A percentile compares a stretch with the other conserved stretches of the same genome.
phyloP scores from a whole-genome alignment of 2,888 invertebrate species.

The Amphipyra berbera region DNA sequence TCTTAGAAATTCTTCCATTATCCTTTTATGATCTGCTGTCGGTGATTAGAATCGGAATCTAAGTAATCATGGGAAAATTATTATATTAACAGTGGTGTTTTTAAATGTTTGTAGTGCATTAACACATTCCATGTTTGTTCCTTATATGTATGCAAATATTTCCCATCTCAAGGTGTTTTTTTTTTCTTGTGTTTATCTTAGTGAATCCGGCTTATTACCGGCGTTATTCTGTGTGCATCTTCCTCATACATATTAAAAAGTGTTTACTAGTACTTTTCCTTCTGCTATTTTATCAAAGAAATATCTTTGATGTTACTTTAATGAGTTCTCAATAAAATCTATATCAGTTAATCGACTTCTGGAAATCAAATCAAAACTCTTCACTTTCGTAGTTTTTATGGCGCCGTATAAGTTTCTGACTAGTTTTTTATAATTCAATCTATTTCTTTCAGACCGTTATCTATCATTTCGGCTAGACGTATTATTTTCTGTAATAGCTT shows the following conservation, averaged over 20 bases:
- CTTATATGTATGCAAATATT: conserved; percentile 27
- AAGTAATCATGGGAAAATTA: conserved; percentile 25
- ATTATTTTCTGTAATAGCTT: conserved; percentile 33
- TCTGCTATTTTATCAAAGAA: no score
- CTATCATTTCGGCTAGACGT: conserved; percentile 23
- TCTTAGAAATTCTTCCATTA: conserved; percentile 16
- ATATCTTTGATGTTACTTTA: no score
- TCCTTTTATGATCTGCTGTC: conserved; percentile 16
- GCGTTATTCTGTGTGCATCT: no score
- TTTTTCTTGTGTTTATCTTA: conserved; percentile 5
- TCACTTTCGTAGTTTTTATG: conserved; percentile 17
- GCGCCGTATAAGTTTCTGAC: conserved; percentile 25
- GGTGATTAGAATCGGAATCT: conserved; percentile 10
- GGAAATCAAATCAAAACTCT: conserved; percentile 20
- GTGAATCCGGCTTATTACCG: neutral
- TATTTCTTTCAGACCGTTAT: conserved; percentile 26
- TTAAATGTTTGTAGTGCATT: conserved; percentile 15
- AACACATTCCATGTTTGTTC: conserved; percentile 17
- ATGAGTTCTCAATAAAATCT: conserved; percentile 4
- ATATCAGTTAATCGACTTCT: conserved; percentile 13
- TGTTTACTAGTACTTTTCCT: no score
- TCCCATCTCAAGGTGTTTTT: conserved; percentile 9
- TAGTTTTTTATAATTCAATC: conserved; percentile 30
- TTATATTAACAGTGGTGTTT: conserved; percentile 7
- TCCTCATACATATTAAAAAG: no score